Base-by-base conservation (phyloP, 2,797 vertebrate species). In the Enteromius treurensis region DNA sequence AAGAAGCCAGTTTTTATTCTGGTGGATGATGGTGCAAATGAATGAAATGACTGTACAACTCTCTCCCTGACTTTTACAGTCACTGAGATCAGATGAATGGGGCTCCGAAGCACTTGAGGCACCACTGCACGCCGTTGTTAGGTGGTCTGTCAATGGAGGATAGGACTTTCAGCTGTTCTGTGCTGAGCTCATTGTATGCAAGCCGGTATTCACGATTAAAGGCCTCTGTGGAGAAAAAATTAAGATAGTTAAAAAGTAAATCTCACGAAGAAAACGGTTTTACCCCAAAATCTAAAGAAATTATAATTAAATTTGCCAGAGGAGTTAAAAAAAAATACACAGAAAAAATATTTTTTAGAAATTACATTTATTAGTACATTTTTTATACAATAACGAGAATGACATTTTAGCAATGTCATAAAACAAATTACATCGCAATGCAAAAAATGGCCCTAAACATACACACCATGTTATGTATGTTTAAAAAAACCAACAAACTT, bases 161-260 rank as follows among this genome's bases (percentile, higher is more conserved):
- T 91, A 98, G 88, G 85, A 93, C 95, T 86, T 95, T 95, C 84
- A 96, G 93, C 89, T 96, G 93, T 75, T 98, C 97, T 0, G 91
- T 11, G 47, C 96, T 95, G 70, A 99, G 93, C 75, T 92, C 89
- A 34, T 96, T 93, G 83, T 94, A 97, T 83, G 97, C 97, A 87
- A 90, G 71, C 81, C 92, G 94, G 92, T 98, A 99, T 92, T 99
- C 97, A 32, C 95, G 95, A 91, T 99, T 97, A 86, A 97, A 99
- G 86, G 97, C 97, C 95, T 99, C 98, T 99, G 95, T 29, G 17
- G 26, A 47, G 2, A n/a, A 7, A 80, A 73, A 53, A 3, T 2
- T 32, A 5, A 81, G 29, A 75, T 26, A 78, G 32, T 55, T 45
- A 14, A 58, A 34, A 60, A 40, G 53, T 45, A 2, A 60, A 77